phyloP scores from a whole-genome alignment of 2,113 vertebrate genomes.

The Arenaria interpres region DNA sequence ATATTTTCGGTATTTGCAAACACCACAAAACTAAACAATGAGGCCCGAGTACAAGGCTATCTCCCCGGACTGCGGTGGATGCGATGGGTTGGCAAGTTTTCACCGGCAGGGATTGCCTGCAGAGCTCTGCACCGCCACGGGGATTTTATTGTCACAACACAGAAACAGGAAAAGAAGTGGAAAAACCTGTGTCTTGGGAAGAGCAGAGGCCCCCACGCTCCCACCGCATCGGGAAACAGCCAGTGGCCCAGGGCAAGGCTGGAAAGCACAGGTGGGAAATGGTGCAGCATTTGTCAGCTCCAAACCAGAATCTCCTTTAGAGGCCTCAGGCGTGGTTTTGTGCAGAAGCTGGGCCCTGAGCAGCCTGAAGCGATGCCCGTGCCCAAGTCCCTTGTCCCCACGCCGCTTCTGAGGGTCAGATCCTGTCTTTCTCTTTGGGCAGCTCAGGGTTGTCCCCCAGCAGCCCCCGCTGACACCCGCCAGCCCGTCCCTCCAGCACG shows the following conservation, averaged over 20 bases:
- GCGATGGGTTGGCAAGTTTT: fast-evolving
- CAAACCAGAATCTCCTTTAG: not conserved
- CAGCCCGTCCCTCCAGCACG: not conserved
- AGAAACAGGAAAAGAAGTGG: fast-evolving
- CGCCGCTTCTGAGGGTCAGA: not conserved
- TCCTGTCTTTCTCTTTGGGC: not conserved
- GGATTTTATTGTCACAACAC: not conserved
- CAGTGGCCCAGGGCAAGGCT: not conserved
- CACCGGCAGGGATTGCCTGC: not conserved
- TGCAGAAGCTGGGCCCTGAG: not conserved
- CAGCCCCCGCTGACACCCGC: not conserved
- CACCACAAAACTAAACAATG: not conserved
- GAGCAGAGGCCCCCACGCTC: fast-evolving
- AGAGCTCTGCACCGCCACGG: fast-evolving
- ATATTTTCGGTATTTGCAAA: not conserved
- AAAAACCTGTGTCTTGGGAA: not conserved
- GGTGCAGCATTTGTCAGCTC: not conserved
- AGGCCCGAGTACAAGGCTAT: fast-evolving
- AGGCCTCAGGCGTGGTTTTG: fast-evolving
- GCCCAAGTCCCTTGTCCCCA: fast-evolving
- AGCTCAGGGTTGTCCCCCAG: fast-evolving
- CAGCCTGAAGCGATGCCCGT: fast-evolving
- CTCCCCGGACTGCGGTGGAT: fast-evolving
- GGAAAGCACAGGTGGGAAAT: fast-evolving
- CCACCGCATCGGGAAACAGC: fast-evolving